A percentile compares a stretch with the other conserved stretches of the same genome.
Conservation (phyloP, 2,888 invertebrate species). For the Hyppa rectilinea region DNA sequence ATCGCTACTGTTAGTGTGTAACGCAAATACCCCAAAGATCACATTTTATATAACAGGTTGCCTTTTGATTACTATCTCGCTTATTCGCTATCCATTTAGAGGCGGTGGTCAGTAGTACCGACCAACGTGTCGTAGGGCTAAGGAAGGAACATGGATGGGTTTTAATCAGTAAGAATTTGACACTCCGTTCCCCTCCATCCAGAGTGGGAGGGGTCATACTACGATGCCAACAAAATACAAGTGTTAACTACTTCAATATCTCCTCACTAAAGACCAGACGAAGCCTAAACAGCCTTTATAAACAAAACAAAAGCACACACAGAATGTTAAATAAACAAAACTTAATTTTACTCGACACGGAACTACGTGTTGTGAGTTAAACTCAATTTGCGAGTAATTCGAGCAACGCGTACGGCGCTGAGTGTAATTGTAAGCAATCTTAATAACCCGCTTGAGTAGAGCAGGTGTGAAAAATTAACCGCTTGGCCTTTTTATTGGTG, state of each 20-base stretch:
- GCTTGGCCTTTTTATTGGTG: constrained; percentile 62
- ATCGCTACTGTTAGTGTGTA: no score
- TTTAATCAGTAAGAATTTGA: no score
- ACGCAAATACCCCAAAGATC: no score
- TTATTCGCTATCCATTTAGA: neutral
- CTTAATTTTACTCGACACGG: constrained; percentile 56
- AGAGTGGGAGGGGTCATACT: no score
- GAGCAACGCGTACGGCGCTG: constrained; percentile 42
- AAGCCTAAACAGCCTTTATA: neutral
- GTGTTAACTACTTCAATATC: neutral
- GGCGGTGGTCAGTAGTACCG: neutral
- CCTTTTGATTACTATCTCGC: neutral
- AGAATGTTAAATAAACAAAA: constrained; percentile 58
- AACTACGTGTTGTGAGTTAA: constrained; percentile 57
- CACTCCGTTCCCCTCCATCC: no score
- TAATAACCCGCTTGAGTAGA: constrained; percentile 66
- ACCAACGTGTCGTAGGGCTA: no score
- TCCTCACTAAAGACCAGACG: constrained; percentile 10
- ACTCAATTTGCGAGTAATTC: constrained; percentile 64
- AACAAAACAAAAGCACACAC: constrained; percentile 34
- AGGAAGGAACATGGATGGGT: no score
- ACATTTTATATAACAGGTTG: neutral
- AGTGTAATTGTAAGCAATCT: constrained; percentile 69
- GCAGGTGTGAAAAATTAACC: constrained; percentile 74
- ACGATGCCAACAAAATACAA: neutral